Percentiles rank a stretch among this genome's conserved stretches.
phyloP scores from a whole-genome alignment of 2,888 invertebrate species.

The Brassicogethes aeneus region DNA sequence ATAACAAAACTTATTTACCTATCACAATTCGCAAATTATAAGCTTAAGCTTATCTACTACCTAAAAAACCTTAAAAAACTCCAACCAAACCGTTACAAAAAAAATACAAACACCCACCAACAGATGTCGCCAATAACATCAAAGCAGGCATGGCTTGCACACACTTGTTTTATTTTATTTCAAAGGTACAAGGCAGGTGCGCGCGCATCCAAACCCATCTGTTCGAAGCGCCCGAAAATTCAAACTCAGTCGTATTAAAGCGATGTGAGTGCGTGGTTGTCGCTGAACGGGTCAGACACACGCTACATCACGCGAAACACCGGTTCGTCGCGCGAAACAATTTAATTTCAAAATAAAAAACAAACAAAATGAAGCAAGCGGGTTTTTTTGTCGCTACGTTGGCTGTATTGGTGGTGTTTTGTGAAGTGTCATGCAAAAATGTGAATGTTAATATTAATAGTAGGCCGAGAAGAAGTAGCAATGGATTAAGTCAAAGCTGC shows the following conservation, averaged over 20 bases:
- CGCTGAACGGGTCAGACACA: neutral
- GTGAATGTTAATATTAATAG: constrained; percentile 21
- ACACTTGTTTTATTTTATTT: constrained; percentile 2
- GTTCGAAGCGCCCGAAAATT: neutral
- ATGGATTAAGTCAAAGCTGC: constrained; percentile 16
- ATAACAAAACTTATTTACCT: no score
- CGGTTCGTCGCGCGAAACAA: neutral
- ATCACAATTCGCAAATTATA: no score
- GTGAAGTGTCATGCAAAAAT: constrained; percentile 25
- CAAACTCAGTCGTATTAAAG: neutral
- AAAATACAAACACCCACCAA: no score
- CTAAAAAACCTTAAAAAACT: no score
- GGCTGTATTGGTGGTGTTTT: constrained; percentile 14
- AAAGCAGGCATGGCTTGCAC: no score
- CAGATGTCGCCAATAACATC: no score
- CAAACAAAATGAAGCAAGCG: neutral
- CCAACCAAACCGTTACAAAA: no score
- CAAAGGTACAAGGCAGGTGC: neutral
- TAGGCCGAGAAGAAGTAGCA: constrained; percentile 15
- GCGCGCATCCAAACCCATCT: neutral
- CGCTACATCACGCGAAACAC: neutral
- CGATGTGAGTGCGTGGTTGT: neutral
- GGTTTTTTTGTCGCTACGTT: neutral
- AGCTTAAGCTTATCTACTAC: no score
- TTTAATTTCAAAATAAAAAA: neutral